These are phyloP conservation scores for Watsonalla cultraria DNA, from an alignment of 2,888 invertebrate species.

Conservation along the genomic window DNA sequence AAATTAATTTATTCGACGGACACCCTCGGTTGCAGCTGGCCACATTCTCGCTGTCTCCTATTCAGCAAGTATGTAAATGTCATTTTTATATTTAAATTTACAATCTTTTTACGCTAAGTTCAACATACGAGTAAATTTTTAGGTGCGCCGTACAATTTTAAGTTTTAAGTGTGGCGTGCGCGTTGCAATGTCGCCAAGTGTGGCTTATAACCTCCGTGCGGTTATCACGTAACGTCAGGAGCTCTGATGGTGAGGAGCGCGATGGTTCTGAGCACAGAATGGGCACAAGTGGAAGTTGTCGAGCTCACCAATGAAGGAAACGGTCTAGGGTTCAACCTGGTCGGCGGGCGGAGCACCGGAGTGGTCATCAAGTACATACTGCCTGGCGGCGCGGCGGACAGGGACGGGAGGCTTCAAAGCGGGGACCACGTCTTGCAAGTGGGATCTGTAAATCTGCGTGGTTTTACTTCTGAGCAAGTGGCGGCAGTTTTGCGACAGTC, in stretches of 20 bases:
- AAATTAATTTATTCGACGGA: conserved; percentile 45
- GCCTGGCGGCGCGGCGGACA: conserved; percentile 97
- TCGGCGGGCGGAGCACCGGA: conserved; percentile 98
- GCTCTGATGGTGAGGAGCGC: conserved; percentile 70
- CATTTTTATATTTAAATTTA: conserved; percentile 63
- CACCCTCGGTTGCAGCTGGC: conserved; percentile 61
- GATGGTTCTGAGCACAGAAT: conserved; percentile 97
- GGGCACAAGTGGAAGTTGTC: conserved; percentile 99
- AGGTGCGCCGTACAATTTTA: conserved; percentile 24
- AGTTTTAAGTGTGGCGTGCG: conserved; percentile 17
- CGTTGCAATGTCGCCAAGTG: conserved; percentile 40
- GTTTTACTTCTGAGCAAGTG: conserved; percentile 98
- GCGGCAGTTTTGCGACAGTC: conserved; percentile 83
- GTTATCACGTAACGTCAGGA: conserved; percentile 68
- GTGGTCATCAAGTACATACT: conserved; percentile 99
- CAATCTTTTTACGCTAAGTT: conserved; percentile 39
- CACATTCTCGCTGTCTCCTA: conserved; percentile 71
- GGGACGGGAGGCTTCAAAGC: conserved; percentile 95
- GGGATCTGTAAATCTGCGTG: conserved; percentile 95
- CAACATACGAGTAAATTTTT: conserved; percentile 28
- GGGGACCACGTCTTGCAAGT: conserved; percentile 99
- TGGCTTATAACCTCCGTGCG: conserved; percentile 56
- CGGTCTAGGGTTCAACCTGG: conserved; percentile 98
- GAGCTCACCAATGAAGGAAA: conserved; percentile 98
- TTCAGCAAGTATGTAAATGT: conserved; percentile 79